Base-by-base conservation (phyloP, 2,888 invertebrate species). In the Lasioglossum oenotherae region DNA sequence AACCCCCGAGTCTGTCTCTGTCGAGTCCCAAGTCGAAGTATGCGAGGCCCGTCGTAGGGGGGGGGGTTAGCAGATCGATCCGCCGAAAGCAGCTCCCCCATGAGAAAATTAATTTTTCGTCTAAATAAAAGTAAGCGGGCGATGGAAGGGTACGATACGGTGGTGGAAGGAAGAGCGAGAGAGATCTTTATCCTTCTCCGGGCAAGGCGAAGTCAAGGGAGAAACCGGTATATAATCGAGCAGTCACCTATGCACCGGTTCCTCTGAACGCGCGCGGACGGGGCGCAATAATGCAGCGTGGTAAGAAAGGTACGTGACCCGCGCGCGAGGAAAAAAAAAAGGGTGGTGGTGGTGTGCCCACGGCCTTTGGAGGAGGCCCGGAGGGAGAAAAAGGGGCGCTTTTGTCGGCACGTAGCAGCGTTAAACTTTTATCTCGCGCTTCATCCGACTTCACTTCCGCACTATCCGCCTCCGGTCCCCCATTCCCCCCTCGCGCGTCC, bases 161-260 rank as follows among this genome's bases (percentile, higher is more conserved):
- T 1, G 31, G n/a, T 64, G 81, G 69, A 77, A 74, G 79, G 57
- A 74, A 67, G 84, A 74, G 60, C 74, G 46, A 69, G 31, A 8
- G 64, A 78, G 88, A 86, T 87, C 82, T 64, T 89, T 89, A 89
- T 89, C 88, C 82, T 64, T 44, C 64, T 74, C 78, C 57, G 23
- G 60, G 81, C 69, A 60, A 49, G 74, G 53, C 78, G 82, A 73
- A 77, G 57, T 46, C 72, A 72, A 72, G 57, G 84, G 64, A 85
- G 84, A 89, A 89, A 89, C 89, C 89, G 90, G 89, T 89, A 89
- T 84, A 83, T 89, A 89, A 89, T 89, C 85, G 89, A 88, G 88
- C 87, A 79, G 89, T 89, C 90, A 86, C 89, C 87, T 86, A 85
- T 86, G 89, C 90, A 85, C 89, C 89, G 89, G 85, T 89, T 89